Evolutionary conservation across 2,113 vertebrate species (phyloP).

Genomic region (Ploceus nigricollis): DNA sequence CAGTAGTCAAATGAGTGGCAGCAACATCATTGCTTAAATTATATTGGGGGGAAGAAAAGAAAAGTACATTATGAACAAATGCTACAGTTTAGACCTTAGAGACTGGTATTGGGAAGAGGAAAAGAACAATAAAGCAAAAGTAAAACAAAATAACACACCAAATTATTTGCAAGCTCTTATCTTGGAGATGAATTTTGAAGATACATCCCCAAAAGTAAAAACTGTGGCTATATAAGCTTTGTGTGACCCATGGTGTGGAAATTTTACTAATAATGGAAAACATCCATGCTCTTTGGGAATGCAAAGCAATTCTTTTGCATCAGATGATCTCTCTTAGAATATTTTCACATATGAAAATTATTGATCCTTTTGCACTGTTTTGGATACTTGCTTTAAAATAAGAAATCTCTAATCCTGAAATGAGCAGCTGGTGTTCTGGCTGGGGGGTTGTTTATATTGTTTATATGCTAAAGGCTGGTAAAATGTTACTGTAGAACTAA

Average conservation of each 20-base stretch:
- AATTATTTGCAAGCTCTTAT: background rate
- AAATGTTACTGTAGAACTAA: background rate
- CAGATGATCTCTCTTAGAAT: background rate
- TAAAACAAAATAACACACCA: background rate
- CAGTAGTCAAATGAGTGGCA: background rate
- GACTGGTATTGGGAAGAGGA: background rate
- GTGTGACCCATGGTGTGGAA: rapidly evolving
- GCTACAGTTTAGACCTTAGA: background rate
- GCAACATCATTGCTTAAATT: background rate
- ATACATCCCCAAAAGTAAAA: background rate
- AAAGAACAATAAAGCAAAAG: background rate
- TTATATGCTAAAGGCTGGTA: background rate
- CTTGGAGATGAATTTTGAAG: background rate
- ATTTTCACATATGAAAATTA: background rate
- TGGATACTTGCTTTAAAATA: background rate
- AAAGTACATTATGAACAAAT: background rate
- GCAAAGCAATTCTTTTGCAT: background rate
- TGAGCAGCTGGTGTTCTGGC: background rate
- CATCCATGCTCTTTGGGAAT: background rate
- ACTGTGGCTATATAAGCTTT: background rate
- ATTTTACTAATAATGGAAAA: background rate
- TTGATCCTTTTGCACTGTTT: background rate
- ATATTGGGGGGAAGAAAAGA: background rate
- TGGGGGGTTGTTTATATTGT: background rate
- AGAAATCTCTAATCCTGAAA: background rate